Evolutionary conservation across 2,888 invertebrate genomes (phyloP).

Genomic region (Nomada ferruginata): DNA sequence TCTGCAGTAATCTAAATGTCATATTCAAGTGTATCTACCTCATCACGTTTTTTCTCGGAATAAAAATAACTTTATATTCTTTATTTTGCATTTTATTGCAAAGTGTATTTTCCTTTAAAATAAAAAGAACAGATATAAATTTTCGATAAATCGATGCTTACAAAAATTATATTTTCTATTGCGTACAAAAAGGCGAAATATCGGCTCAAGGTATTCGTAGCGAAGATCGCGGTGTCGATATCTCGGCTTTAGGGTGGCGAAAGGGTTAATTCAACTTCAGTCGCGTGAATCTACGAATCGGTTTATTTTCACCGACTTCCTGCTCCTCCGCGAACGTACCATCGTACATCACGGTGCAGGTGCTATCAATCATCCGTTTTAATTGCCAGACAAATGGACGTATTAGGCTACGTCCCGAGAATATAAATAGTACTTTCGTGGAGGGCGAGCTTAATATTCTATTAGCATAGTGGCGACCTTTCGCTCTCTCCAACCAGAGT

Average conservation of each 20-base stretch:
- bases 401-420: slow-evolving; percentile 72
- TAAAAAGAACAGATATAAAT: too few relatives aligned
- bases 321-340: slow-evolving; percentile 56
- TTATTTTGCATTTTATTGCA: too few relatives aligned
- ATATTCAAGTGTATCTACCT: too few relatives aligned
- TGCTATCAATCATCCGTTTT: slow-evolving; percentile 78
- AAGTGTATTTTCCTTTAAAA: too few relatives aligned
- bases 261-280: neutral
- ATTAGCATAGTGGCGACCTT: slow-evolving; percentile 64
- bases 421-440: slow-evolving; percentile 68
- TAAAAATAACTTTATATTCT: too few relatives aligned
- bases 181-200: too few relatives aligned
- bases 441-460: slow-evolving; percentile 72
- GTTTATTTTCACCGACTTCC: slow-evolving; percentile 64
- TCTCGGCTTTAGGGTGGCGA: slow-evolving; percentile 11
- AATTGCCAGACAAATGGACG: slow-evolving; percentile 79
- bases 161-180: too few relatives aligned
- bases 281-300: slow-evolving; percentile 15
- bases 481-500: slow-evolving; percentile 10
- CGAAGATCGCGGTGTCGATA: neutral
- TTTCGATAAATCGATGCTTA: too few relatives aligned
- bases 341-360: slow-evolving; percentile 62
- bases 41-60: too few relatives aligned
- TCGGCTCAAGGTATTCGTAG: too few relatives aligned
- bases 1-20: slow-evolving; percentile 11